Evolutionary conservation across 2,797 vertebrate species (phyloP), one percentile per base, ranked within the genome.

Genomic region (Salarias fasciatus): DNA sequence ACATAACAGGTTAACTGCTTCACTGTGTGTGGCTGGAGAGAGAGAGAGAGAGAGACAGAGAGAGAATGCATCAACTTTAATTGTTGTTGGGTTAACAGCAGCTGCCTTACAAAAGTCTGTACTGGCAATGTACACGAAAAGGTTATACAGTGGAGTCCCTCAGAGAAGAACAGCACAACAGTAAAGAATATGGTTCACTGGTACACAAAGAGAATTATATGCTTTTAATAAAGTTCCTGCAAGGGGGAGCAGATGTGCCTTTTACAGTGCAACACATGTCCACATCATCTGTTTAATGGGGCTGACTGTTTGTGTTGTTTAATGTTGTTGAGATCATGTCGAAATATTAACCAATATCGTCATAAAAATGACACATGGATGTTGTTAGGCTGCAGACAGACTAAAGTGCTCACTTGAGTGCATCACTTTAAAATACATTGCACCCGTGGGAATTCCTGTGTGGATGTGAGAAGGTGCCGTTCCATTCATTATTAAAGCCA

Each of bases 401-500:
- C 33, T 40, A 41, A 59, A 53, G 46, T 55, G 7, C 35, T 54
- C 15, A 42, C 8, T 76, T 52, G 11, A 75, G 54, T 62, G 63
- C 52, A 73, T 63, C 66, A 24, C 77, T 70, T 55, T 74, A 44
- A 51, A 49, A 53, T 11, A 24, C 61, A 30, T 9, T 49, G 8
- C 28, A 37, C 55, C 60, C 35, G 4, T 24, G 63, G 67, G 74
- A 76, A 72, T 62, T 52, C 53, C 56, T 37, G 36, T 40, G 14
- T 9, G 8, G 56, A 30, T 56, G 36, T 35, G 56, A 40, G 13
- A 61, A 29, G 58, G 52, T 56, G 41, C n/a, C 31, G 31, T 75
- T 75, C 54, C 61, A 79, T 84, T 55, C 43, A 79, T 80, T 77
- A 80, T 84, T 80, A 45, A 85, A 75, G 56, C 33, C 33, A 67